phyloP scores from a whole-genome alignment of 2,797 vertebrate genomes.

The Molossus alvarezi region DNA sequence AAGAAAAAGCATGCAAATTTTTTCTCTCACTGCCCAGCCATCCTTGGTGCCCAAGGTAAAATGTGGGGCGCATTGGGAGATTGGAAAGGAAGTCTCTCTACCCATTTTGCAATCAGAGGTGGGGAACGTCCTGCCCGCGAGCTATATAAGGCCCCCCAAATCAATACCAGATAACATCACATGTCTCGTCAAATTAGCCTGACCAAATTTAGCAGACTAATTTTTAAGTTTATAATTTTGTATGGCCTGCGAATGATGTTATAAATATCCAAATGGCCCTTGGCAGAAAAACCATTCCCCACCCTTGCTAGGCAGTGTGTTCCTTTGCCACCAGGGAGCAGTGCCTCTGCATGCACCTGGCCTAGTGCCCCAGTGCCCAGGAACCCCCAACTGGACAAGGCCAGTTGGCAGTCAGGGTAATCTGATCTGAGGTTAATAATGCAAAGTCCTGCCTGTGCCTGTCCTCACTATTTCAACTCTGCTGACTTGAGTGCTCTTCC shows the following conservation, averaged over 20 bases:
- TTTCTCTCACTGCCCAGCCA: background rate
- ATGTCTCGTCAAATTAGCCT: too few relatives aligned
- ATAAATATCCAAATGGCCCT: too few relatives aligned
- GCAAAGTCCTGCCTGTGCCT: background rate
- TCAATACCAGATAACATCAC: too few relatives aligned
- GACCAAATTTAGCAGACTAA: too few relatives aligned
- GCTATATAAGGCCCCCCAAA: too few relatives aligned
- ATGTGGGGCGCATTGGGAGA: background rate
- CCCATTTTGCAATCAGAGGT: background rate
- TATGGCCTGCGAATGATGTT: too few relatives aligned
- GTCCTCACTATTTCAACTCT: background rate
- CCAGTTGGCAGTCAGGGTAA: background rate
- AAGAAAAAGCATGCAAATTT: conserved; percentile 1
- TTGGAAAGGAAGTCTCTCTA: background rate
- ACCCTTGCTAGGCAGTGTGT: background rate
- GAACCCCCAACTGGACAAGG: conserved; percentile 8
- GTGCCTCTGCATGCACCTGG: background rate
- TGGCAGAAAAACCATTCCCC: too few relatives aligned
- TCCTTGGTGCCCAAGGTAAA: background rate
- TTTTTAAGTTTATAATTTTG: too few relatives aligned
- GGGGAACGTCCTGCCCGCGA: too few relatives aligned
- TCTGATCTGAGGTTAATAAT: background rate
- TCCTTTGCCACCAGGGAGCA: conserved; percentile 57
- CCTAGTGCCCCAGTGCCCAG: background rate
- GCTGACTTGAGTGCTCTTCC: background rate